These are phyloP conservation scores for Labia minor DNA, from an alignment of 2,888 invertebrate species.

Conservation along the genomic window DNA sequence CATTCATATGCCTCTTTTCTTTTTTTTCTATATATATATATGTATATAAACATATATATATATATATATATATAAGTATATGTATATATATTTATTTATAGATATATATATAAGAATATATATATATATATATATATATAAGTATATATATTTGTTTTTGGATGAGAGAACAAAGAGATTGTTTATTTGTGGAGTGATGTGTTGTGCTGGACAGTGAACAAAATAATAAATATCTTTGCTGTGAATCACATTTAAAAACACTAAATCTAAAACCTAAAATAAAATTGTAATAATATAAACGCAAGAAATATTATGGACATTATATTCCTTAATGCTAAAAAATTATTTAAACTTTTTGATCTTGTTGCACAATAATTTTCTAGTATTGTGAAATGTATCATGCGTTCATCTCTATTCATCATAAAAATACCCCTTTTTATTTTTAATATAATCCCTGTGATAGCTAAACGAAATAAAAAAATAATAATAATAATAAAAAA, in stretches of 20 bases:
- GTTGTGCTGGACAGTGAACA: neutral
- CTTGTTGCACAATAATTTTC: too few species aligned
- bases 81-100: neutral
- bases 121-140: neutral
- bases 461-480: constrained; percentile 2
- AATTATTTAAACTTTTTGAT: too few species aligned
- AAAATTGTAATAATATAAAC: neutral
- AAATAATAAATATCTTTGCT: neutral
- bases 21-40: neutral
- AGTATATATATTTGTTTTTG: neutral
- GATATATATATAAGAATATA: neutral
- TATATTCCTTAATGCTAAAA: too few species aligned
- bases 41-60: neutral
- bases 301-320: neutral
- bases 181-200: neutral
- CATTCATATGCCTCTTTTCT: neutral
- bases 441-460: constrained; percentile 13
- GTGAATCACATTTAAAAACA: neutral
- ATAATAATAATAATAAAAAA: constrained; percentile 26
- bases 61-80: neutral
- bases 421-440: neutral
- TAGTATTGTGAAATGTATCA: neutral
- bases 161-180: neutral
- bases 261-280: neutral
- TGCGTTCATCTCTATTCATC: neutral